Evolutionary conservation across 2,797 vertebrate genomes (phyloP), one percentile per base, ranked within the genome.

Genomic region (Brotula barbata): DNA sequence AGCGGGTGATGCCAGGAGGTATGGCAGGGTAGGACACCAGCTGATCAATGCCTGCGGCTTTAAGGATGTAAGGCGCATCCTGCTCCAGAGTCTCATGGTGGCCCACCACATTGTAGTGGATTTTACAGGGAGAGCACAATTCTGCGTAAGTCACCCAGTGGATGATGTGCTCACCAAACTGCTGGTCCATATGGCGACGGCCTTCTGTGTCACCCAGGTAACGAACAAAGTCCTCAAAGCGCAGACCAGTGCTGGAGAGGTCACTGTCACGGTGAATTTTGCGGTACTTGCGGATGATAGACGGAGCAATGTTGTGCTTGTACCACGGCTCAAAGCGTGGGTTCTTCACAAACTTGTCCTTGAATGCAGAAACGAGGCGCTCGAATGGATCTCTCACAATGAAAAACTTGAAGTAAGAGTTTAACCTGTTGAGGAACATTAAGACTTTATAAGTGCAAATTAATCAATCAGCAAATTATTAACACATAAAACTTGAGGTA

Each of bases 291-390:
- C 93, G 93, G 67, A 99, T 96, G 75, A 99, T 98, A 81, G 92
- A 92, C 0, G 97, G 97, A 13, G 97, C 97, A 1, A 99, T 98
- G 80, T 95, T 92, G 5, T 97, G 94, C 79, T 95, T 93, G 87
- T 99, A 99, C 97, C 97, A 99, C 0, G 96, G 96, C 71, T 99
- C 97, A 2, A 95, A 98, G 19, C 97, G 95, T 2, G 97, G 97
- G 66, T 99, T 99, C 73, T 95, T 93, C 68, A 99, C 89, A 67
- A 99, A 99, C 85, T 99, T 99, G 87, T 99, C 97, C 81, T 98
- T 99, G 88, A 97, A 99, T 0, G 97, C 97, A 21, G 96, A 98
- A 71, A 97, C 96, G 7, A 98, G 92, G 17, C 97, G 94, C 85
- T 99, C 97, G 7, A 99, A 99, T 2, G 97, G 97, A 81, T 99